Conservation (phyloP, 2,888 invertebrate species). For the Thyatira batis region DNA sequence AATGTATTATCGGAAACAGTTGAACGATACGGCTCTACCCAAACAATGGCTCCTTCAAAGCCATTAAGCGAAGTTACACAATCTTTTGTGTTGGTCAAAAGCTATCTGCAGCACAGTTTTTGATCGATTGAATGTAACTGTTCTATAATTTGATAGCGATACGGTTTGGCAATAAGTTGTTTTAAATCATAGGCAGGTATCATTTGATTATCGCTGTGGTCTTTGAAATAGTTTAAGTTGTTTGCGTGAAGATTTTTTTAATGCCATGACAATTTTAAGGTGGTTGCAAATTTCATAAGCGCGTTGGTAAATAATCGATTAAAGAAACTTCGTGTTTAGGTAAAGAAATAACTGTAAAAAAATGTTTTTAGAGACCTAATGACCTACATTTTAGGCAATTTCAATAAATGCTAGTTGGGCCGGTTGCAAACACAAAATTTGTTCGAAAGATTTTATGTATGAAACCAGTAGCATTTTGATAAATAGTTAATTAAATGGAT, state of each 20-base stretch:
- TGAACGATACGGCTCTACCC: conserved; percentile 22
- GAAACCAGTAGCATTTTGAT: conserved; percentile 7
- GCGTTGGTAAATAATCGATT: conserved; percentile 29
- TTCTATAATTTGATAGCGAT: conserved; percentile 34
- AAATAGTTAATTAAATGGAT: too few species aligned
- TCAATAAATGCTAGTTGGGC: neutral
- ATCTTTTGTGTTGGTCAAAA: conserved; percentile 41
- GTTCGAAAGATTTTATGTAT: conserved; percentile 6
- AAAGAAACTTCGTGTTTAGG: conserved; percentile 19
- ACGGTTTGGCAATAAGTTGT: conserved; percentile 26
- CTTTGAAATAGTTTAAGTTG: conserved; percentile 13
- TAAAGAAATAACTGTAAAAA: neutral
- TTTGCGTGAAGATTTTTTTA: conserved; percentile 33
- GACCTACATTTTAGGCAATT: neutral
- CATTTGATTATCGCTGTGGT: conserved; percentile 10
- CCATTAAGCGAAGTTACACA: conserved; percentile 44
- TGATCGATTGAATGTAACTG: conserved; percentile 40
- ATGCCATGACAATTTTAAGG: conserved; percentile 11
- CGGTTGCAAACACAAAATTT: neutral
- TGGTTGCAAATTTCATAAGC: conserved; percentile 39
- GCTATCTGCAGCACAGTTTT: conserved; percentile 27
- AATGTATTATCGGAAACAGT: conserved; percentile 36
- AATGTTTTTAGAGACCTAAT: neutral
- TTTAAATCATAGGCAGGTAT: conserved; percentile 1
- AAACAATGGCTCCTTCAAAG: conserved; percentile 48